A percentile compares a stretch with the other conserved stretches of the same genome.
These are phyloP conservation scores for Bovichtus diacanthus DNA, from an alignment of 2,797 vertebrate genomes.

Conservation along the genomic window DNA sequence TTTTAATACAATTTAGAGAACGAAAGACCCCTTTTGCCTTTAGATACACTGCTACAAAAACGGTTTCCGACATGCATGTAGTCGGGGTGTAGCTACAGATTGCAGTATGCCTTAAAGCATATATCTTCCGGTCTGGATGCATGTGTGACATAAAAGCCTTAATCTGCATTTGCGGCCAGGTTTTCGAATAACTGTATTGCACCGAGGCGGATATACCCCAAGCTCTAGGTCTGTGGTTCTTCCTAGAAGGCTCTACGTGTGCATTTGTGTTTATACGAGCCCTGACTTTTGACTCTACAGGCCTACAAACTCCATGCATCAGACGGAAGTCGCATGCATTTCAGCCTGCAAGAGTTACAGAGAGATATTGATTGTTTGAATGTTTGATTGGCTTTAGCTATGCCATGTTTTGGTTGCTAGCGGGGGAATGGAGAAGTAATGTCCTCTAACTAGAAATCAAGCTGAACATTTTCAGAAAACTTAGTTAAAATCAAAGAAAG, in stretches of 20 bases:
- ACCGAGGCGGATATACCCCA: slow-evolving; percentile 73
- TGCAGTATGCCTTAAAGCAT: slow-evolving; percentile 20
- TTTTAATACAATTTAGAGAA: neutral
- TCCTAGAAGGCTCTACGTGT: slow-evolving; percentile 82
- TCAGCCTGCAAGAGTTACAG: slow-evolving; percentile 21
- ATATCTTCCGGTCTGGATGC: slow-evolving; percentile 32
- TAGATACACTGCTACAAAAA: slow-evolving; percentile 7
- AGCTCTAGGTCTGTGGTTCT: slow-evolving; percentile 83
- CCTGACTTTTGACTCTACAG: slow-evolving; percentile 45
- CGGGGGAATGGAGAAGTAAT: too few relatives aligned
- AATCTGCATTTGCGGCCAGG: slow-evolving; percentile 73
- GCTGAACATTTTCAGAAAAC: too few relatives aligned
- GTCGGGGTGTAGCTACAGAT: slow-evolving; percentile 22
- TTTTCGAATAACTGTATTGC: slow-evolving; percentile 76
- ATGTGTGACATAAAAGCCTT: slow-evolving; percentile 41
- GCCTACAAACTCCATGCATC: slow-evolving; percentile 40
- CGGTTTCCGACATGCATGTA: neutral
- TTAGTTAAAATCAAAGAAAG: neutral
- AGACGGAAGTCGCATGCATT: slow-evolving; percentile 31
- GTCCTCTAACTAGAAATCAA: too few relatives aligned
- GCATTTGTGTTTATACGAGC: slow-evolving; percentile 21
- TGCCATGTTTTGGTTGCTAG: too few relatives aligned
- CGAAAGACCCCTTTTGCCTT: neutral
- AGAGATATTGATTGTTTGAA: slow-evolving; percentile 16
- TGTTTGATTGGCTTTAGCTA: too few relatives aligned